Conservation (phyloP, 1,140 invertebrate genomes). For the Triops longicaudatus region DNA sequence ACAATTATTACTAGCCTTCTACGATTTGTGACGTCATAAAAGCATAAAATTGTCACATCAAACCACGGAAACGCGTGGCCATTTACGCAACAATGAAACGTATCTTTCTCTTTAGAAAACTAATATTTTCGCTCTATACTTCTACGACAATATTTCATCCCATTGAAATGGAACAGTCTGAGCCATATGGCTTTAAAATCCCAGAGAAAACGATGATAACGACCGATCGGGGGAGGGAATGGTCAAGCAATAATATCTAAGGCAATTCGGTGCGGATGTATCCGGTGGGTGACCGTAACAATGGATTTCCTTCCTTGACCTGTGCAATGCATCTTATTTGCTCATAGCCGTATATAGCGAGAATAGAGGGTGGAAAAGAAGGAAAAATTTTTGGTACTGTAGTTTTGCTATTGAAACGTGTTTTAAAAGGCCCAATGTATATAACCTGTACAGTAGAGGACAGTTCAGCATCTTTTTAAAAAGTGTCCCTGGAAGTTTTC, state of each 20-base stretch:
- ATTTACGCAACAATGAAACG: too few relatives aligned
- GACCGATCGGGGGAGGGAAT: neutral
- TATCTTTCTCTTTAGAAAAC: too few relatives aligned
- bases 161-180: neutral
- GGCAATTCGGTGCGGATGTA: neutral
- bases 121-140: neutral
- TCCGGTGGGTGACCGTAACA: neutral
- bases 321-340: constrained; percentile 2
- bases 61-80: too few relatives aligned
- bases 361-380: neutral
- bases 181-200: neutral
- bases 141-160: neutral
- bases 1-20: too few relatives aligned
- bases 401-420: neutral
- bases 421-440: constrained; percentile 6
- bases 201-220: neutral
- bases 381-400: neutral
- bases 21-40: too few relatives aligned
- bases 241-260: constrained; percentile 8
- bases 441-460: neutral
- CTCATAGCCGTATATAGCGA: neutral
- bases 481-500: neutral
- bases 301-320: constrained; percentile 2
- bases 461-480: neutral
- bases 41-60: too few relatives aligned